phyloP scores from a whole-genome alignment of 1,140 invertebrate genomes.

The Cecropterus lyciades region DNA sequence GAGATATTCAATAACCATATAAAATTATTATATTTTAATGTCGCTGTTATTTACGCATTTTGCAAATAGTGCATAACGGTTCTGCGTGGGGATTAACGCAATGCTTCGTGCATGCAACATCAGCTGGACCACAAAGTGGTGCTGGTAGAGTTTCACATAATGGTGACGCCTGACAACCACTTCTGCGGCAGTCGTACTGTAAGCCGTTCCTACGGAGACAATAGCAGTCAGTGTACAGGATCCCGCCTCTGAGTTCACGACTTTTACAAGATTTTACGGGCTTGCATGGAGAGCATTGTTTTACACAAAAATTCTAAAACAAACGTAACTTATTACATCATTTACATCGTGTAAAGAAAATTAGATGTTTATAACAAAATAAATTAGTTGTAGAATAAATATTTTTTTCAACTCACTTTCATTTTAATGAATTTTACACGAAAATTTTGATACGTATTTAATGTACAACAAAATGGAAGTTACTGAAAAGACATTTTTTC shows the following conservation, averaged over 20 bases:
- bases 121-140: constrained; percentile 87
- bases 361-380: too few species aligned
- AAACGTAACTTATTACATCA: too few species aligned
- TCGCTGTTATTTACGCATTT: constrained; percentile 40
- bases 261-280: constrained; percentile 78
- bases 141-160: constrained; percentile 87
- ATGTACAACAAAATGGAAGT: background rate
- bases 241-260: constrained; percentile 87
- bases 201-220: constrained; percentile 90
- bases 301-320: constrained; percentile 14
- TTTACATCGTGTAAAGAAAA: too few species aligned
- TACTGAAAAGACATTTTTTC: background rate
- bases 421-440: too few species aligned
- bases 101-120: constrained; percentile 62
- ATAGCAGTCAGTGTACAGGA: constrained; percentile 87
- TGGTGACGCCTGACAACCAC: constrained; percentile 87
- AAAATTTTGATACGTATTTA: too few species aligned
- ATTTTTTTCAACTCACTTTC: too few species aligned
- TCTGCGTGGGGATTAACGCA: constrained; percentile 64
- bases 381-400: background rate
- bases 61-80: constrained; percentile 58
- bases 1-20: too few species aligned
- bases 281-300: constrained; percentile 29
- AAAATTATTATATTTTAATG: too few species aligned
- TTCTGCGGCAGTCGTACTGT: constrained; percentile 89